A percentile compares a stretch with the other conserved stretches of the same genome.
Evolutionary conservation across 2,113 vertebrate genomes (phyloP).

Genomic region (Cottus gobio): DNA sequence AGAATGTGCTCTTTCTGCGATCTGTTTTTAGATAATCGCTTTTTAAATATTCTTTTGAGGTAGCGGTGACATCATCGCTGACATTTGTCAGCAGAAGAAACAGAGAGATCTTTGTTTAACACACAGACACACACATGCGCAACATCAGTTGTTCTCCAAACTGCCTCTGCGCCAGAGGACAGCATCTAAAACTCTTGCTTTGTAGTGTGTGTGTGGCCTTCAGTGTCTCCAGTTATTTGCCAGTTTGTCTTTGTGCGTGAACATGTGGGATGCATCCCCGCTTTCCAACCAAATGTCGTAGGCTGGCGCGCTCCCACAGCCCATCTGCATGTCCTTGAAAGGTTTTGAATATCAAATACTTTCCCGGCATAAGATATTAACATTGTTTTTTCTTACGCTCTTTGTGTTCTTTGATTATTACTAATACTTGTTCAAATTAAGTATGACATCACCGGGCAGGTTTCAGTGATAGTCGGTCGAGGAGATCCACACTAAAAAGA

Average conservation of each 20-base stretch:
- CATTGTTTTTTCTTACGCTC: not conserved
- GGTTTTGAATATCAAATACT: not conserved
- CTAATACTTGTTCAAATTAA: not conserved
- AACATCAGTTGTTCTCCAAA: slow-evolving; percentile 45
- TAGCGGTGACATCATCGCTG: slow-evolving; percentile 68
- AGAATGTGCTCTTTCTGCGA: slow-evolving; percentile 51
- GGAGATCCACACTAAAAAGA: not conserved
- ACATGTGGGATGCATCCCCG: slow-evolving; percentile 27
- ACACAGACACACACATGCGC: slow-evolving; percentile 29
- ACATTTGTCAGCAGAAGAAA: slow-evolving; percentile 70
- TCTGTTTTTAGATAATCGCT: slow-evolving; percentile 57
- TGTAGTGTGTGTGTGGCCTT: slow-evolving; percentile 29
- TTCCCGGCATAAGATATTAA: not conserved
- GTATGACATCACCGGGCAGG: not conserved
- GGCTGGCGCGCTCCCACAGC: not conserved
- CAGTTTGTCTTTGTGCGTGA: slow-evolving; percentile 41
- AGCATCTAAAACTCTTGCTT: slow-evolving; percentile 35
- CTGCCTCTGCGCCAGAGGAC: slow-evolving; percentile 41
- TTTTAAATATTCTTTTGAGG: slow-evolving; percentile 57
- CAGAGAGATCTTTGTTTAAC: slow-evolving; percentile 70
- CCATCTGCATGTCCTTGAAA: slow-evolving; percentile 14
- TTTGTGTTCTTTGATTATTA: not conserved
- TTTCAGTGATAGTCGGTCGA: not conserved
- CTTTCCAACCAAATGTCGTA: slow-evolving; percentile 18
- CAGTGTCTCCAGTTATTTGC: slow-evolving; percentile 16